Percentiles rank a stretch among this genome's conserved stretches.
These are phyloP conservation scores for Ips typographus DNA, from an alignment of 1,140 invertebrate genomes.

Conservation along the genomic window DNA sequence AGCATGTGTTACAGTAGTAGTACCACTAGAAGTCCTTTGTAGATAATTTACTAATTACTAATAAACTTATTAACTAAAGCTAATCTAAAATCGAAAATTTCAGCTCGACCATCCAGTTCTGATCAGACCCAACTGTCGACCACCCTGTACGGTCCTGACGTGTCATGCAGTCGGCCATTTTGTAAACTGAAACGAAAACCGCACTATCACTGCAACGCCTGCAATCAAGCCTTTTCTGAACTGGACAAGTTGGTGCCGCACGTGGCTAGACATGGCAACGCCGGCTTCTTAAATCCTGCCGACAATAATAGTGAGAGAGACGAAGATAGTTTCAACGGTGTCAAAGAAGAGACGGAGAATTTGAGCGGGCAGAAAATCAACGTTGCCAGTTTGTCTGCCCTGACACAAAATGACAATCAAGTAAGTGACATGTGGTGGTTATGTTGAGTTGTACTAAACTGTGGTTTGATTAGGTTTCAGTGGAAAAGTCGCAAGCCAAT, in stretches of 20 bases:
- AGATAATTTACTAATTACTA: too few species aligned
- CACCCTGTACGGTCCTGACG: slow-evolving; percentile 55
- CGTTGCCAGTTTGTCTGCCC: slow-evolving; percentile 47
- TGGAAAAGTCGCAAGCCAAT: neutral
- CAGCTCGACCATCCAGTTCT: too few species aligned
- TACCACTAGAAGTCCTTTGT: too few species aligned
- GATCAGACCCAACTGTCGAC: slow-evolving; percentile 17
- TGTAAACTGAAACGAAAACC: slow-evolving; percentile 84
- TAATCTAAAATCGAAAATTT: too few species aligned
- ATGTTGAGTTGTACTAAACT: too few species aligned
- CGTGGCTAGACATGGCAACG: slow-evolving; percentile 69
- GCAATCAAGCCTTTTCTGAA: slow-evolving; percentile 79
- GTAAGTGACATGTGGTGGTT: neutral
- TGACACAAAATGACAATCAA: slow-evolving; percentile 38
- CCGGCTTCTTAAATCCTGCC: slow-evolving; percentile 50
- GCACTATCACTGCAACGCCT: slow-evolving; percentile 85
- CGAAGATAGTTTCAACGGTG: slow-evolving; percentile 22
- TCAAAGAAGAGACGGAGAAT: slow-evolving; percentile 52
- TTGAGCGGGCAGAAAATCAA: slow-evolving; percentile 51
- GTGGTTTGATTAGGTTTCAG: too few species aligned
- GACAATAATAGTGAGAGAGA: slow-evolving; percentile 8
- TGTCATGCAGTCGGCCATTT: slow-evolving; percentile 77
- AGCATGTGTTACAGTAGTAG: neutral
- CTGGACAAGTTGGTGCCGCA: slow-evolving; percentile 67
- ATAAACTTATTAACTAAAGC: too few species aligned